phyloP scores from a whole-genome alignment of 2,113 vertebrate species.

The Xenopus borealis region DNA sequence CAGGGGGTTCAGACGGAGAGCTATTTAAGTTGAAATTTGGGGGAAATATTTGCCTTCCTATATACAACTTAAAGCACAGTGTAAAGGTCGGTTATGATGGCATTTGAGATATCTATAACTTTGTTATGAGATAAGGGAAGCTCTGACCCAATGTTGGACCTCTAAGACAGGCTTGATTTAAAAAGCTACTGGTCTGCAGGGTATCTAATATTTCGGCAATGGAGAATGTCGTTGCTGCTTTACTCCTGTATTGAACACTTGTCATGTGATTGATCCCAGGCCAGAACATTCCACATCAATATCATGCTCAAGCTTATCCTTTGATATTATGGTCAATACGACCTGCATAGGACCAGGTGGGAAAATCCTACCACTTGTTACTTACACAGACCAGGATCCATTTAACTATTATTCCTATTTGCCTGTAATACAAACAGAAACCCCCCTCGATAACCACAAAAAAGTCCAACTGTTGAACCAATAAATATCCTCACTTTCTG shows the following conservation, averaged over 20 bases:
- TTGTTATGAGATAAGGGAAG: no score
- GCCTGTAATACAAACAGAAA: background rate
- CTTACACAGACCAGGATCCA: background rate
- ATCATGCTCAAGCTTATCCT: background rate
- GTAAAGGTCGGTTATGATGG: no score
- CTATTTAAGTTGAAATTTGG: no score
- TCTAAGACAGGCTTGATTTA: no score
- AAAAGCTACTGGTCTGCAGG: no score
- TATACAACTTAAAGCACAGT: no score
- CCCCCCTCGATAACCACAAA: background rate
- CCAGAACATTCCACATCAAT: conserved; percentile 17
- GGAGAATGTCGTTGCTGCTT: conserved; percentile 6
- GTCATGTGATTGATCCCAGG: conserved; percentile 13
- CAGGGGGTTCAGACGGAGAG: no score
- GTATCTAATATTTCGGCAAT: background rate
- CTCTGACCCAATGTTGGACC: no score
- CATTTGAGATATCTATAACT: no score
- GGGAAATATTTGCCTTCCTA: no score
- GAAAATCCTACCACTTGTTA: conserved; percentile 13
- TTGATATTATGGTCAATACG: conserved; percentile 20
- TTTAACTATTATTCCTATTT: background rate
- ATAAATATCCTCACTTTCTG: background rate
- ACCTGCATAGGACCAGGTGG: conserved; percentile 3
- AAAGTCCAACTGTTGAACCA: background rate
- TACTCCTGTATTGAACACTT: conserved; percentile 15